Evolutionary conservation across 2,888 invertebrate genomes (phyloP).

Genomic region (Dynastes hyllus): DNA sequence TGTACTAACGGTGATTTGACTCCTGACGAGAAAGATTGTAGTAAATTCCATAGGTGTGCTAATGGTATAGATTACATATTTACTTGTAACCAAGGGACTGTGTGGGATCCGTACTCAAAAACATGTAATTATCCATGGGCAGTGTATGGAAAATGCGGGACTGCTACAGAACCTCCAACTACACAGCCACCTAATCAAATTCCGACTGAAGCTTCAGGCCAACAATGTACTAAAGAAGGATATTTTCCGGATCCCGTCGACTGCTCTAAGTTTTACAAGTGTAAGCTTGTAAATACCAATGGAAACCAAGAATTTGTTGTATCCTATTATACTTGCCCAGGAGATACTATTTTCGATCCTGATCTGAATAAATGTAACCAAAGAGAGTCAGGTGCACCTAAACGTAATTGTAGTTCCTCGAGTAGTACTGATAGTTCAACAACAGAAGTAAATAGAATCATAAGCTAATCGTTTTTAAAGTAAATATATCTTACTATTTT

Average conservation of each 20-base stretch:
- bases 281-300: constrained; percentile 70
- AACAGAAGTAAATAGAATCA: constrained; percentile 34
- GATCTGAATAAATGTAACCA: constrained; percentile 14
- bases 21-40: constrained; percentile 64
- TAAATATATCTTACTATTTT: constrained; percentile 33
- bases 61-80: constrained; percentile 58
- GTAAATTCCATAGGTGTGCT: constrained; percentile 66
- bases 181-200: constrained; percentile 45
- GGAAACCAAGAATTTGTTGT: constrained; percentile 72
- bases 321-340: constrained; percentile 57
- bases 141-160: constrained; percentile 55
- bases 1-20: constrained; percentile 65
- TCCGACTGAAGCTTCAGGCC: neutral
- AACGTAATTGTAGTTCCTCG: constrained; percentile 11
- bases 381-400: constrained; percentile 13
- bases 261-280: constrained; percentile 67
- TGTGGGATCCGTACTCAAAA: constrained; percentile 80
- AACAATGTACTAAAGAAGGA: constrained; percentile 20
- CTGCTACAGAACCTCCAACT: constrained; percentile 41
- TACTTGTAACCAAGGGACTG: constrained; percentile 80
- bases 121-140: constrained; percentile 75
- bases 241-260: constrained; percentile 19
- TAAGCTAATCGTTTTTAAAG: constrained; percentile 30
- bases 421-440: constrained; percentile 6
- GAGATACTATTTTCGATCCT: constrained; percentile 70